Percentiles rank a stretch among this genome's conserved stretches.
Conservation (phyloP, 2,113 vertebrate species). For the zebrafish (Danio rerio) region GRCz12tu NC_133176.1:24641501-24642000, state of each 20-base stretch:
- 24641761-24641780: neutral
- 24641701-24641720: neutral
- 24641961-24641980: neutral
- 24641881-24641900: neutral
- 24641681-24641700: constrained; percentile 11
- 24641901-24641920: neutral
- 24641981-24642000: neutral
- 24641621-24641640: constrained; percentile 28
- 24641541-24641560: constrained; percentile 25
- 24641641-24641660: constrained; percentile 21
- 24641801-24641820: neutral
- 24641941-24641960: neutral
- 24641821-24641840: neutral
- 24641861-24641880: neutral
- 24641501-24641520: constrained; percentile 35
- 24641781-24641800: neutral
- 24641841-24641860: neutral
- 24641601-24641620: constrained; percentile 16
- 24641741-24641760: neutral
- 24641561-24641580: constrained; percentile 25
- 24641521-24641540: constrained; percentile 23
- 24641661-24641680: constrained; percentile 21
- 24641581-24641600: constrained; percentile 24
- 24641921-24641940: neutral
- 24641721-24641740: neutral